Conservation (phyloP, 2,888 invertebrate genomes). For the Tiliacea citrago region DNA sequence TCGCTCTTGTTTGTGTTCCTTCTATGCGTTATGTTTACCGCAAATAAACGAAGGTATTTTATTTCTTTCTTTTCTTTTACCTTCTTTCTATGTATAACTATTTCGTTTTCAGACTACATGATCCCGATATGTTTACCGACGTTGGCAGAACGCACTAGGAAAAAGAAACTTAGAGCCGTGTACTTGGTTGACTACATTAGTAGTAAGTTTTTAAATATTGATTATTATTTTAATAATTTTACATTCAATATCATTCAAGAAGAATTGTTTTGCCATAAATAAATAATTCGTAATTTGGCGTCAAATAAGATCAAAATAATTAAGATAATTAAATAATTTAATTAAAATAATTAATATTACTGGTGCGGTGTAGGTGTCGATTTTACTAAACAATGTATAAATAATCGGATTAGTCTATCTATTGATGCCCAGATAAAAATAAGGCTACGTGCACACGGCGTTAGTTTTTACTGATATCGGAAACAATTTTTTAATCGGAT, state of each 20-base stretch:
- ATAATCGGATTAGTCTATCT: not conserved
- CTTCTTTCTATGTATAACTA: not conserved
- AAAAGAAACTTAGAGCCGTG: slow-evolving; percentile 74
- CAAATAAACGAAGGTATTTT: too few relatives aligned
- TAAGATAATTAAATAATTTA: not conserved
- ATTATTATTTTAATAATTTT: not conserved
- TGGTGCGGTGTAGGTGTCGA: too few relatives aligned
- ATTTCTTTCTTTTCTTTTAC: too few relatives aligned
- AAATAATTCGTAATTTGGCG: not conserved
- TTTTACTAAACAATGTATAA: not conserved
- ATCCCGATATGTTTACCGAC: slow-evolving; percentile 83
- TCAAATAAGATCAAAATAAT: not conserved
- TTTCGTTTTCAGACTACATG: slow-evolving; percentile 80
- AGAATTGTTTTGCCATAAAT: too few relatives aligned
- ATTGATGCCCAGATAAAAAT: not conserved
- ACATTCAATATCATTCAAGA: not conserved
- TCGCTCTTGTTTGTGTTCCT: too few relatives aligned
- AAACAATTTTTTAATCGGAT: not conserved
- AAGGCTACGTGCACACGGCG: not conserved
- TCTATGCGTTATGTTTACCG: too few relatives aligned
- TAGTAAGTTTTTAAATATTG: slow-evolving; percentile 64
- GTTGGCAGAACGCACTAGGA: slow-evolving; percentile 75
- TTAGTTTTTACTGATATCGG: not conserved
- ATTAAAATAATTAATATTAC: not conserved
- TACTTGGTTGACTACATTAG: slow-evolving; percentile 84